Evolutionary conservation across 2,888 invertebrate species (phyloP).

Genomic region (Meta bourneti): DNA sequence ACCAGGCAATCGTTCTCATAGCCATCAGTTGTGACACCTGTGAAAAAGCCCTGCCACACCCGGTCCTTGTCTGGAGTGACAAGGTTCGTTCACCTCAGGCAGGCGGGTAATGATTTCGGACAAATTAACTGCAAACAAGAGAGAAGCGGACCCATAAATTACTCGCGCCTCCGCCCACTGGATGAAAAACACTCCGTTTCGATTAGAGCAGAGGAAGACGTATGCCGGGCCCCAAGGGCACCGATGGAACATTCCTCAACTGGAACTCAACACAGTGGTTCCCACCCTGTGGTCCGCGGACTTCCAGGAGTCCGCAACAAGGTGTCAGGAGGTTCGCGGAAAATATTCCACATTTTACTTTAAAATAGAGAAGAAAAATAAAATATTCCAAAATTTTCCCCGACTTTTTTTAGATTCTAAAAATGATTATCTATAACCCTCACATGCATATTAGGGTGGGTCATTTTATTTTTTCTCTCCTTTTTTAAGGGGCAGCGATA

Average conservation of each 20-base stretch:
- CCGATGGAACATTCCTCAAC: too few species aligned
- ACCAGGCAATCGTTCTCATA: not conserved
- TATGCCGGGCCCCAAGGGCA: too few species aligned
- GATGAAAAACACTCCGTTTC: not conserved
- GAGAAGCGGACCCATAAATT: conserved; percentile 36
- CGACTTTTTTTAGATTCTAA: too few species aligned
- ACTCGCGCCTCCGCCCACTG: conserved; percentile 28
- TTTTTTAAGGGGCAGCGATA: too few species aligned
- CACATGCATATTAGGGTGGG: too few species aligned
- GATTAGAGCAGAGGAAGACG: not conserved
- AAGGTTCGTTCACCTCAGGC: conserved; percentile 25
- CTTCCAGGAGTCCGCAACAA: too few species aligned
- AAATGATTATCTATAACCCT: too few species aligned
- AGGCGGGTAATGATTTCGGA: conserved; percentile 22
- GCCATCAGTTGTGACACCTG: not conserved
- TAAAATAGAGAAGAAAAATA: too few species aligned
- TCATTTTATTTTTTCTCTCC: too few species aligned
- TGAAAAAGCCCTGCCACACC: not conserved
- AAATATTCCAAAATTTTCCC: too few species aligned
- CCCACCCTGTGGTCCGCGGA: not conserved
- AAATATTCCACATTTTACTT: too few species aligned
- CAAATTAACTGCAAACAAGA: conserved; percentile 38
- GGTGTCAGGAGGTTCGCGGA: too few species aligned
- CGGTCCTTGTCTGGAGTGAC: not conserved
- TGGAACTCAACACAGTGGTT: not conserved